A percentile compares a stretch with the other conserved stretches of the same genome.
Conservation (phyloP, 2,113 vertebrate species). For the Gymnogyps californianus region DNA sequence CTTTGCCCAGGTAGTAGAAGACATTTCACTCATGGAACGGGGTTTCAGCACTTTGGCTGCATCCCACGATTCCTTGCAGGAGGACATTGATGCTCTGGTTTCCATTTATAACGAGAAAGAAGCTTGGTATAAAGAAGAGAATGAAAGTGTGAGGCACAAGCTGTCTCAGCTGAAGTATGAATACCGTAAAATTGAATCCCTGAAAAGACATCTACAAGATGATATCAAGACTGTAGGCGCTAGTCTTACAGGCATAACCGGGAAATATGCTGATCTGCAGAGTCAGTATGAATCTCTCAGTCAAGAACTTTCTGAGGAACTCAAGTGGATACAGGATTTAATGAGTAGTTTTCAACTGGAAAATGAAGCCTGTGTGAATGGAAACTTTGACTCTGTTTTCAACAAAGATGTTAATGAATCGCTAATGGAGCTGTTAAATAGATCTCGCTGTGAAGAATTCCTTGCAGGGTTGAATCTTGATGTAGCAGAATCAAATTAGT, state of each 20-base stretch:
- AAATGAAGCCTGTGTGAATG: slow-evolving; percentile 30
- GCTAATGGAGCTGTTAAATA: slow-evolving; percentile 75
- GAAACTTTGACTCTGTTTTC: slow-evolving; percentile 65
- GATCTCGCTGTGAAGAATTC: slow-evolving; percentile 70
- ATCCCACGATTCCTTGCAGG: slow-evolving; percentile 75
- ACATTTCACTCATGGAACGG: slow-evolving; percentile 69
- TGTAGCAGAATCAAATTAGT: slow-evolving; percentile 54
- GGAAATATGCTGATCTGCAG: slow-evolving; percentile 75
- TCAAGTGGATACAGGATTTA: slow-evolving; percentile 83
- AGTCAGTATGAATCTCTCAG: slow-evolving; percentile 77
- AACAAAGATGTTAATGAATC: slow-evolving; percentile 73
- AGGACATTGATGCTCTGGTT: slow-evolving; percentile 82
- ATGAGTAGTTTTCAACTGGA: slow-evolving; percentile 71
- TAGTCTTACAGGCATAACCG: slow-evolving; percentile 61
- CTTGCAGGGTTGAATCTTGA: slow-evolving; percentile 70
- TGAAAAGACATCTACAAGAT: slow-evolving; percentile 78
- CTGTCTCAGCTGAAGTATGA: slow-evolving; percentile 85
- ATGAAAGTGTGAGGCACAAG: slow-evolving; percentile 73
- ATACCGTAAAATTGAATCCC: slow-evolving; percentile 78
- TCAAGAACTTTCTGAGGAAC: slow-evolving; percentile 80
- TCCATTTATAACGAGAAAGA: slow-evolving; percentile 87
- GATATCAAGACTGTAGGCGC: slow-evolving; percentile 71
- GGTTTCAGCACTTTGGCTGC: slow-evolving; percentile 66
- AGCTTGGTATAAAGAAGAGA: slow-evolving; percentile 86
- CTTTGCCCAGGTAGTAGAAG: slow-evolving; percentile 81